A percentile compares a stretch with the other conserved stretches of the same genome.
Conservation (phyloP, 2,113 vertebrate genomes). For the Tetrao urogallus region DNA sequence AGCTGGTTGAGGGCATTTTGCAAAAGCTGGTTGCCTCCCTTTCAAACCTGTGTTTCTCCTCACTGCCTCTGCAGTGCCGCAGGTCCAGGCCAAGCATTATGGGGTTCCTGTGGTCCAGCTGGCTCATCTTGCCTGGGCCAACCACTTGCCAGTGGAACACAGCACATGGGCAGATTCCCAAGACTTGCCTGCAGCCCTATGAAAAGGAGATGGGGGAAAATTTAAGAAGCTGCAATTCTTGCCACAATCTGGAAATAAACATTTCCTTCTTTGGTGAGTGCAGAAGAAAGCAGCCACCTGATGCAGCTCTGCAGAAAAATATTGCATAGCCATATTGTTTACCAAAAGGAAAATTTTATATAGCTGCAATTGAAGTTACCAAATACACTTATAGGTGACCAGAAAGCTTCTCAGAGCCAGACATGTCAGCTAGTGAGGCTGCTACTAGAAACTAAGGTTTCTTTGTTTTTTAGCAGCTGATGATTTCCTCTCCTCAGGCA, state of each 20-base stretch:
- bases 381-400: not conserved
- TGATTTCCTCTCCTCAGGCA: slow-evolving; percentile 60
- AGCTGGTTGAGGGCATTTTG: not conserved
- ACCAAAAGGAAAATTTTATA: not conserved
- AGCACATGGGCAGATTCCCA: not conserved
- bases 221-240: not conserved
- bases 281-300: not conserved
- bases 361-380: not conserved
- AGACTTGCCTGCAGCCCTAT: not conserved
- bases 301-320: not conserved
- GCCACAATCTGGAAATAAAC: not conserved
- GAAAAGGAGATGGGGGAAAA: not conserved
- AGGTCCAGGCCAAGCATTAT: not conserved
- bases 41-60: slow-evolving; percentile 32
- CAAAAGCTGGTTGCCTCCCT: slow-evolving; percentile 25
- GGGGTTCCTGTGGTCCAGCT: not conserved
- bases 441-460: slow-evolving; percentile 28
- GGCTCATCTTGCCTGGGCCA: not conserved
- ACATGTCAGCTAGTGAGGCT: slow-evolving; percentile 5
- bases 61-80: not conserved
- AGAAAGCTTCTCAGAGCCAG: not conserved
- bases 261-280: not conserved
- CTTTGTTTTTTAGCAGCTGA: slow-evolving; percentile 66
- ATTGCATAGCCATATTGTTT: not conserved
- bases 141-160: not conserved